These are phyloP conservation scores for Mystacornis crossleyi DNA, from an alignment of 2,113 vertebrate species.

Conservation along the genomic window DNA sequence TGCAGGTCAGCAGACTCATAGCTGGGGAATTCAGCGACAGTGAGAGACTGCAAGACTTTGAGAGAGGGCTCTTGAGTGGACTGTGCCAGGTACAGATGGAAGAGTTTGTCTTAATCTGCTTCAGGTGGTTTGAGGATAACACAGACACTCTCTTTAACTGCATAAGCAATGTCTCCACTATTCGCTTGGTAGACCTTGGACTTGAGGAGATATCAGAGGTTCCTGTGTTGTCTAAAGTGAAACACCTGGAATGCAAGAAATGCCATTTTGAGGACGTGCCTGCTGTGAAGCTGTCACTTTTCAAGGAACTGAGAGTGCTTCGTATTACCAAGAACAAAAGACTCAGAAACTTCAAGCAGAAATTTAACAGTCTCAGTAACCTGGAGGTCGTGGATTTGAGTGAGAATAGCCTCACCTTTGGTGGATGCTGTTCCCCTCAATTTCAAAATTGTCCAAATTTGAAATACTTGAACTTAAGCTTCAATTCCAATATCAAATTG, in stretches of 20 bases:
- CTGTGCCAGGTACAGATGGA: slow-evolving; percentile 71
- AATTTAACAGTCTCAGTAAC: neutral
- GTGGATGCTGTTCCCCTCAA: neutral
- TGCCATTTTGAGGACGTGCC: slow-evolving; percentile 14
- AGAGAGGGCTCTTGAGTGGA: slow-evolving; percentile 25
- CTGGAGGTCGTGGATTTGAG: slow-evolving; percentile 77
- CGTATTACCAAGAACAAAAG: slow-evolving; percentile 41
- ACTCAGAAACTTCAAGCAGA: neutral
- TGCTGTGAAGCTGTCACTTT: neutral
- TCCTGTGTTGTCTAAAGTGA: slow-evolving; percentile 30
- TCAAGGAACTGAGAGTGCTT: slow-evolving; percentile 67
- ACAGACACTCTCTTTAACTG: slow-evolving; percentile 54
- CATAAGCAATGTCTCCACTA: slow-evolving; percentile 64
- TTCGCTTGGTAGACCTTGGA: slow-evolving; percentile 26
- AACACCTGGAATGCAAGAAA: slow-evolving; percentile 50
- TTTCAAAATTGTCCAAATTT: slow-evolving; percentile 10
- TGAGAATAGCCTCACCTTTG: slow-evolving; percentile 56
- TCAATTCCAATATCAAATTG: slow-evolving; percentile 63
- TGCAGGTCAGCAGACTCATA: slow-evolving; percentile 59
- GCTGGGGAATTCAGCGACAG: slow-evolving; percentile 68
- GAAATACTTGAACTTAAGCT: slow-evolving; percentile 77
- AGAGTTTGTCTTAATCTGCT: slow-evolving; percentile 63
- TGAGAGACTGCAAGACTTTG: neutral
- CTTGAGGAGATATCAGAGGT: neutral
- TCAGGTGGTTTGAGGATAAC: accelerated